Conservation (phyloP, 2,113 vertebrate genomes). For the Scartelaos histophorus region DNA sequence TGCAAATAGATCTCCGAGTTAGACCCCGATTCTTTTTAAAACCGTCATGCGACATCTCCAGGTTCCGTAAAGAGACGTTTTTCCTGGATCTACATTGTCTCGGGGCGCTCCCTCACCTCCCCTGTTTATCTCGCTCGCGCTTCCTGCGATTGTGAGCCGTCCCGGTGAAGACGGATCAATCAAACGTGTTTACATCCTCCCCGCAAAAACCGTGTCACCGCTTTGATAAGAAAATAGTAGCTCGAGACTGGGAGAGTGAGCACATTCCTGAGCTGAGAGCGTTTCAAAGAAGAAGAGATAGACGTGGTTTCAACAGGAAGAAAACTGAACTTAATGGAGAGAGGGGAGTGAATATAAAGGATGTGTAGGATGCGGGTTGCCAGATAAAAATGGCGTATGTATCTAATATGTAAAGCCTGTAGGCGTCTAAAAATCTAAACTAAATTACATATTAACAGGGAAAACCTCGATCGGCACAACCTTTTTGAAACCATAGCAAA, state of each 20-base stretch:
- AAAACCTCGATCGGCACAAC: no score
- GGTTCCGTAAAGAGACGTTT: slow-evolving; percentile 39
- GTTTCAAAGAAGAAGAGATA: slow-evolving; percentile 6
- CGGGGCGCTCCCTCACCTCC: slow-evolving; percentile 24
- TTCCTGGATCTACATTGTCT: slow-evolving; percentile 36
- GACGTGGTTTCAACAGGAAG: slow-evolving; percentile 20
- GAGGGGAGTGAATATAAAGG: neutral
- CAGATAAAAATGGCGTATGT: no score
- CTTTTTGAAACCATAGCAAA: no score
- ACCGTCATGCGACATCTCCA: slow-evolving; percentile 30
- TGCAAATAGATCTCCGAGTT: neutral
- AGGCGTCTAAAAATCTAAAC: neutral
- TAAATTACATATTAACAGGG: no score
- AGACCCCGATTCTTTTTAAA: slow-evolving; percentile 33
- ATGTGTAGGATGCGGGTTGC: no score
- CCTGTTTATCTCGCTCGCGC: slow-evolving; percentile 56
- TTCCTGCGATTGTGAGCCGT: slow-evolving; percentile 65
- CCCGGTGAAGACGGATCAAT: slow-evolving; percentile 37
- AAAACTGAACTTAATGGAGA: slow-evolving; percentile 4
- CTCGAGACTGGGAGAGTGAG: neutral
- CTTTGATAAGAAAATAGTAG: slow-evolving; percentile 16
- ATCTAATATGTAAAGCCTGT: neutral
- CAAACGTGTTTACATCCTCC: slow-evolving; percentile 54
- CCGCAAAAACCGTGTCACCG: slow-evolving; percentile 12
- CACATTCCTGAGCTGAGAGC: slow-evolving; percentile 8